Conservation (phyloP, 53 echinoderm and acorn worm species). For the Stichopus horrens region DNA sequence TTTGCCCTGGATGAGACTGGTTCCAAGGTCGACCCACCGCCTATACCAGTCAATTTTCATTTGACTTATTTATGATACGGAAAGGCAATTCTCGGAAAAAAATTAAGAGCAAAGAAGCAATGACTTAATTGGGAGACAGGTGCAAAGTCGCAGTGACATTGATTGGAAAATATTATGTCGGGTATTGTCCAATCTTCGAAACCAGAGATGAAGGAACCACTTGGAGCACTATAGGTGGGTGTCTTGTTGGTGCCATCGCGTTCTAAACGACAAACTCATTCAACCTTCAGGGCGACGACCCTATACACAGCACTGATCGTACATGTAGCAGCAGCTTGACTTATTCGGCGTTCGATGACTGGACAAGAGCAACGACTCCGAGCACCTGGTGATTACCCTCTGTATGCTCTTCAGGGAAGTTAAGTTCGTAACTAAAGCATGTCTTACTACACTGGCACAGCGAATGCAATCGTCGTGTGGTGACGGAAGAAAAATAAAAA, state of each 20-base stretch:
- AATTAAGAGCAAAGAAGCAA: not conserved
- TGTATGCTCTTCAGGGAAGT: too few relatives aligned
- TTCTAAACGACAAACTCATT: not conserved
- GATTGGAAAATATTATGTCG: not conserved
- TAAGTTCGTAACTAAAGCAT: too few relatives aligned
- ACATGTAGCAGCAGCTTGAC: too few relatives aligned
- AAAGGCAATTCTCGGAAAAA: not conserved
- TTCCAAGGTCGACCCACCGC: not conserved
- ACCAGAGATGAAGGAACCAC: not conserved
- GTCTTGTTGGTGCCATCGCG: not conserved
- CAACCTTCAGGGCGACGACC: not conserved
- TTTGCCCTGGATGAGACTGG: not conserved
- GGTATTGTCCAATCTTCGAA: not conserved
- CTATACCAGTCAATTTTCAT: slow-evolving; percentile 11
- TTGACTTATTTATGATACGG: not conserved
- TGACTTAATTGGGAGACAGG: slow-evolving; percentile 32
- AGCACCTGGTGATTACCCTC: too few relatives aligned
- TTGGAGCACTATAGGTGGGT: slow-evolving; percentile 5
- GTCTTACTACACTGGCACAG: too few relatives aligned
- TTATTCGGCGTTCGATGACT: not conserved
- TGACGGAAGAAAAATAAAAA: too few relatives aligned
- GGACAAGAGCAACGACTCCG: not conserved
- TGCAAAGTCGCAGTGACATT: not conserved
- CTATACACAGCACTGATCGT: not conserved
- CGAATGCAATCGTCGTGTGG: too few relatives aligned